phyloP scores from a whole-genome alignment of 2,797 vertebrate genomes.

The Megalops cyprinoides region DNA sequence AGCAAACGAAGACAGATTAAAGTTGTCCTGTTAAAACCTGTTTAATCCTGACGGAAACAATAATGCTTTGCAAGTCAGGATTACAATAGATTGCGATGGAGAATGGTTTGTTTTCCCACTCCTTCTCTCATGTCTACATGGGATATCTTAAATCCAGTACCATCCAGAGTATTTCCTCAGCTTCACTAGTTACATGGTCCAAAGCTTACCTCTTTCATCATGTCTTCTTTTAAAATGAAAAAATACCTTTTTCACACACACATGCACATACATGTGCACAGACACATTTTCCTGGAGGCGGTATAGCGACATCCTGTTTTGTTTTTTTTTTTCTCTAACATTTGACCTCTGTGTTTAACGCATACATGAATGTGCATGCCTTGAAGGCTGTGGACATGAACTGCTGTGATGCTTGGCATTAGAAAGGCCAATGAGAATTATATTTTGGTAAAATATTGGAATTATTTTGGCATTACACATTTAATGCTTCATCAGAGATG shows the following conservation, averaged over 20 bases:
- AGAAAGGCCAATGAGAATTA: neutral
- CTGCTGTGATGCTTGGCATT: neutral
- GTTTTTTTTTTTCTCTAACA: neutral
- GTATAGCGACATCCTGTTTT: slow-evolving; percentile 6
- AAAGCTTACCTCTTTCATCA: neutral
- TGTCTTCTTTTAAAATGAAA: slow-evolving; percentile 1
- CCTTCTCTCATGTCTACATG: neutral
- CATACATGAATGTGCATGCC: neutral
- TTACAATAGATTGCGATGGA: slow-evolving; percentile 19
- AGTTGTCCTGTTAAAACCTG: slow-evolving; percentile 23
- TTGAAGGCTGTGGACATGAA: neutral
- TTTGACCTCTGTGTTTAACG: slow-evolving; percentile 33
- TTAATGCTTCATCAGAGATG: neutral
- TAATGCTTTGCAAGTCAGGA: slow-evolving; percentile 23
- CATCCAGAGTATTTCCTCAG: neutral
- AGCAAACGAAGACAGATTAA: slow-evolving; percentile 30
- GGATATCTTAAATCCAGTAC: neutral
- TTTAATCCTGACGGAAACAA: slow-evolving; percentile 30
- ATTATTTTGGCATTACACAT: neutral
- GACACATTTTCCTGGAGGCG: slow-evolving; percentile 22
- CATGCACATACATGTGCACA: neutral
- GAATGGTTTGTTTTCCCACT: slow-evolving; percentile 5
- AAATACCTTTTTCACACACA: neutral
- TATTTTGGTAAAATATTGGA: neutral
- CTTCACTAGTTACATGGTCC: neutral